These are phyloP conservation scores for Artemia sinica DNA, from an alignment of 2,888 invertebrate genomes.

Conservation along the genomic window DNA sequence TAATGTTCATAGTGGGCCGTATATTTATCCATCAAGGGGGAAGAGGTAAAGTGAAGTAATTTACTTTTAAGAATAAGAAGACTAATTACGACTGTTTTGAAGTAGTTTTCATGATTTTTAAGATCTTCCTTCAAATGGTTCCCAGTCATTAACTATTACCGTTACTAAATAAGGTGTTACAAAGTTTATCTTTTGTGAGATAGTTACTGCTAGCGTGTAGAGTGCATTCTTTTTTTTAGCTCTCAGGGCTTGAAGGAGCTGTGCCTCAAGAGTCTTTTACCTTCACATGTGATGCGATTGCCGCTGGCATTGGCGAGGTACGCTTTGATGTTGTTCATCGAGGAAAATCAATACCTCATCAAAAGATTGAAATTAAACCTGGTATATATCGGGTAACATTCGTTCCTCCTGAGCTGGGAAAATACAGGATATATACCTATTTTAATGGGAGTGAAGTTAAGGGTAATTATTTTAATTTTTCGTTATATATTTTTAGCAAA, in stretches of 20 bases:
- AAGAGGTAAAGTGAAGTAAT: too few relatives aligned
- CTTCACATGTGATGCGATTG: constrained; percentile 55
- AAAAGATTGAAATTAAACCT: constrained; percentile 57
- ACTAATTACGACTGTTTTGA: too few relatives aligned
- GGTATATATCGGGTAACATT: constrained; percentile 39
- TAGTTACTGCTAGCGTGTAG: not conserved
- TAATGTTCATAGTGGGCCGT: too few relatives aligned
- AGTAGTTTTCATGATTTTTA: too few relatives aligned
- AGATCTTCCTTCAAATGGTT: too few relatives aligned
- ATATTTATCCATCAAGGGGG: too few relatives aligned
- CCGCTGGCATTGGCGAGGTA: constrained; percentile 66
- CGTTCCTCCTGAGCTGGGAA: constrained; percentile 40
- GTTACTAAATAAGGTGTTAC: too few relatives aligned
- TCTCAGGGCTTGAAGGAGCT: constrained; percentile 55
- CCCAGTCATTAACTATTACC: too few relatives aligned
- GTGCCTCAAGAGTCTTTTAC: constrained; percentile 69
- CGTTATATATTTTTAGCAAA: too few relatives aligned
- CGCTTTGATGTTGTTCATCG: constrained; percentile 78
- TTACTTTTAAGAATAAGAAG: too few relatives aligned
- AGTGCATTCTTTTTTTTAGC: constrained; percentile 30
- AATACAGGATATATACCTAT: constrained; percentile 65
- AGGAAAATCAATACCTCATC: constrained; percentile 62
- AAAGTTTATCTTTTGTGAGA: constrained; percentile 12
- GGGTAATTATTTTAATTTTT: constrained; percentile 33
- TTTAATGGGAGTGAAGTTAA: constrained; percentile 80